phyloP scores from a whole-genome alignment of 2,888 invertebrate species.

The Sinopyrophorus schimmeli region DNA sequence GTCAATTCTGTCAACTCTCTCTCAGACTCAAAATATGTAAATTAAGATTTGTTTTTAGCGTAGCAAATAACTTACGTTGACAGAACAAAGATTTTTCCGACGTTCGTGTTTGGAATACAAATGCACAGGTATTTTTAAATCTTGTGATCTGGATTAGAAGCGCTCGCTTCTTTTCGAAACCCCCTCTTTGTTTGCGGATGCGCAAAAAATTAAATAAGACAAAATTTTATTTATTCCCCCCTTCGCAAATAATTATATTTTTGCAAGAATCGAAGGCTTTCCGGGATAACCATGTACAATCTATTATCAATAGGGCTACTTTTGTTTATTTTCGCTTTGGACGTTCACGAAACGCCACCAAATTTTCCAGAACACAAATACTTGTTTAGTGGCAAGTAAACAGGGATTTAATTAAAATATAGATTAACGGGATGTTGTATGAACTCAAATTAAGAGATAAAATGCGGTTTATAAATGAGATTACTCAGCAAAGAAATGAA shows the following conservation, averaged over 20 bases:
- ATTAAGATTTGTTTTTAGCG: constrained; percentile 46
- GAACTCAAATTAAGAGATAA: constrained; percentile 14
- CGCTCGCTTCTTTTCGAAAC: constrained; percentile 4
- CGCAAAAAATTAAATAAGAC: too few relatives aligned
- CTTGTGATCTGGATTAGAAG: constrained; percentile 14
- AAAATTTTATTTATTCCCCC: too few relatives aligned
- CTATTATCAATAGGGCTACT: constrained; percentile 1
- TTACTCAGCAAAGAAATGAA: constrained; percentile 11
- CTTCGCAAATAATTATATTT: too few relatives aligned
- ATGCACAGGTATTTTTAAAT: constrained; percentile 42
- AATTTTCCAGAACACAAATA: constrained; percentile 12
- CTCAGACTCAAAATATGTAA: constrained; percentile 42
- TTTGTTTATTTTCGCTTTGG: constrained; percentile 16
- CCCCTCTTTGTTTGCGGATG: constrained; percentile 8
- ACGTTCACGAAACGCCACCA: constrained; percentile 7
- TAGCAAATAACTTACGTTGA: constrained; percentile 44
- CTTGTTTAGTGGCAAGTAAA: constrained; percentile 19
- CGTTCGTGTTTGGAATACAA: constrained; percentile 41
- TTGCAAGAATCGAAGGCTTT: constrained; percentile 1
- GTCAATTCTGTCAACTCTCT: constrained; percentile 29
- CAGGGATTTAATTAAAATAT: constrained; percentile 20
- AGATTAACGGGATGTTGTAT: constrained; percentile 18
- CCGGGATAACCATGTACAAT: neutral
- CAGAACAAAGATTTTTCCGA: constrained; percentile 43
- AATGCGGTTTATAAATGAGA: constrained; percentile 16